Evolutionary conservation across 2,113 vertebrate species (phyloP).

Genomic region (Urocitellus parryii): DNA sequence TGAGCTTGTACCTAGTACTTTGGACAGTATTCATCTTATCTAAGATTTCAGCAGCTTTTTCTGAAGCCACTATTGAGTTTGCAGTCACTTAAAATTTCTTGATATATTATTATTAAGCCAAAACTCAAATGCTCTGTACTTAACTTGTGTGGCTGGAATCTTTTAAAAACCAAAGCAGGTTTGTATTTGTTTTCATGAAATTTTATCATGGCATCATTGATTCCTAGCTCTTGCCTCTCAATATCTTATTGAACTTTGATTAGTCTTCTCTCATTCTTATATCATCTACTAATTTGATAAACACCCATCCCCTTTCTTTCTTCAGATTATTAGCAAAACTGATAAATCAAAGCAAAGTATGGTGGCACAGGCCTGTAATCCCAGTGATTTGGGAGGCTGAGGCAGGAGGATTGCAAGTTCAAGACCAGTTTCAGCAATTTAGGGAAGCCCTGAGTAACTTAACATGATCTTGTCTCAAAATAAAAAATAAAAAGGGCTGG

Average conservation of each 20-base stretch:
- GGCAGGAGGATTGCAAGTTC: no score
- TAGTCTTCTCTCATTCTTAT: not conserved
- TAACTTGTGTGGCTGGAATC: not conserved
- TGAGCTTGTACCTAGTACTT: not conserved
- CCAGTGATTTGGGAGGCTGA: no score
- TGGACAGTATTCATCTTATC: not conserved
- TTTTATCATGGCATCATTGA: slow-evolving; percentile 18
- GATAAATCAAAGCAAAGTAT: not conserved
- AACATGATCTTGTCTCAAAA: no score
- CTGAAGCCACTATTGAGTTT: slow-evolving; percentile 34
- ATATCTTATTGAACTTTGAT: slow-evolving; percentile 7
- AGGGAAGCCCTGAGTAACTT: no score
- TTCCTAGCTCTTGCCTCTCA: slow-evolving; percentile 10
- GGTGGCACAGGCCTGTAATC: no score
- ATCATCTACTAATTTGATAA: slow-evolving; percentile 36
- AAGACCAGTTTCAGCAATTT: no score
- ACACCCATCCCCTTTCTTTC: not conserved
- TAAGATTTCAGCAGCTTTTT: not conserved
- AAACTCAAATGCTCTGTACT: not conserved
- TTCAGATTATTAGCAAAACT: slow-evolving; percentile 22
- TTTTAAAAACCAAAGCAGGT: slow-evolving; percentile 50
- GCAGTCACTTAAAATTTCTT: slow-evolving; percentile 40
- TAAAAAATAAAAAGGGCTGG: no score
- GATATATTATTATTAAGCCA: slow-evolving; percentile 39
- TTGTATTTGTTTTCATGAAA: slow-evolving; percentile 23